Base-by-base conservation (phyloP, 2,797 vertebrate species). In the Halcyon badia region DNA sequence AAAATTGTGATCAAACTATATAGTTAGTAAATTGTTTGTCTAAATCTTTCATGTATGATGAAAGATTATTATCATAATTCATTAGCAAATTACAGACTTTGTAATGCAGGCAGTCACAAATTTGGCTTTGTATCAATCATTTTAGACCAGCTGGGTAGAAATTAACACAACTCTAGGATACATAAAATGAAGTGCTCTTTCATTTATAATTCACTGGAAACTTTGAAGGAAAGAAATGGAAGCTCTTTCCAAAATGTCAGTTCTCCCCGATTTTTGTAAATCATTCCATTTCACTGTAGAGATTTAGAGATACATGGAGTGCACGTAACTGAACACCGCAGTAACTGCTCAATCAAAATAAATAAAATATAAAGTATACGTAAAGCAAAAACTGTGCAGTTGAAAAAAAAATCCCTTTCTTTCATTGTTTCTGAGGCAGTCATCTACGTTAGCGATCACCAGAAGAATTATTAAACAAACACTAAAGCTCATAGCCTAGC, bases 1-100 rank as follows among this genome's bases (percentile, higher is more conserved):
- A 97, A 98, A 97, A 98, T 96, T 98, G 97, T 98, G 98, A 98
- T 98, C 97, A 98, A 98, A 98, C 98, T 98, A 97, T 97, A 98
- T 98, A 98, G 98, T 98, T 98, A 98, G 96, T 97, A 98, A 98
- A 98, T 98, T 98, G 97, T 98, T 98, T 98, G 96, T 98, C 97
- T 98, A 97, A 97, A 98, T 98, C 98, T 98, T 98, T 98, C 97
- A 98, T 98, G 98, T 98, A 97, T 97, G 98, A 98, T 98, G 97
- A 98, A 98, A 98, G 98, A 98, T 98, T 98, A 98, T 98, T 97
- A 98, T 98, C 98, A 94, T 98, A 98, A 98, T 98, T 98, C 98
- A 98, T 98, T 98, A 98, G 97, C 98, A 98, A 98, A 98, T 98
- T 98, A 98, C 96, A 97, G 98, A 98, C 98, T 98, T 98, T 98